Conservation (phyloP, 2,888 invertebrate species). For the Amorpha juglandis region DNA sequence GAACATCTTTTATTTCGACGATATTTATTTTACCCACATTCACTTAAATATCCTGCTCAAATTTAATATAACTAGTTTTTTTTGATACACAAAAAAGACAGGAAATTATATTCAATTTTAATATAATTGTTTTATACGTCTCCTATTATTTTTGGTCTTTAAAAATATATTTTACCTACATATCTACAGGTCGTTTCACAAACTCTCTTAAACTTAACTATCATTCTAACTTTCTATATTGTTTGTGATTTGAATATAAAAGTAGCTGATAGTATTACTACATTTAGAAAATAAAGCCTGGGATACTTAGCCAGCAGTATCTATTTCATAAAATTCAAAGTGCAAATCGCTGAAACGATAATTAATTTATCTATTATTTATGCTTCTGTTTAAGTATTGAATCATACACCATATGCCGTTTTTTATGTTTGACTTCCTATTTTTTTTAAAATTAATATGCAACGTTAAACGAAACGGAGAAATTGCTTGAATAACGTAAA, state of each 20-base stretch:
- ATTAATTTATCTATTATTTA: neutral
- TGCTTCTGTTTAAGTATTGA: neutral
- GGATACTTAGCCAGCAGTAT: neutral
- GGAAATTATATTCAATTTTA: neutral
- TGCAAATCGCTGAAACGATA: too few species aligned
- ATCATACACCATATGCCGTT: neutral
- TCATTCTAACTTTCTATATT: conserved; percentile 31
- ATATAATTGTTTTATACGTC: neutral
- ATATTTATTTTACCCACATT: conserved; percentile 18
- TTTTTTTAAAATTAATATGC: too few species aligned
- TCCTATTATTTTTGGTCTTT: neutral
- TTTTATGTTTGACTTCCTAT: neutral
- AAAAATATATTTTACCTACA: conserved; percentile 1
- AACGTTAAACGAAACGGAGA: too few species aligned
- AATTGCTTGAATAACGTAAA: too few species aligned
- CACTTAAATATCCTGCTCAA: conserved; percentile 10
- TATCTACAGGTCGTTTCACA: conserved; percentile 3
- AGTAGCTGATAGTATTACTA: neutral
- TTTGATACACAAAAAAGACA: neutral
- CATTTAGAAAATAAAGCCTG: neutral
- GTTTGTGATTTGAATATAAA: conserved; percentile 26
- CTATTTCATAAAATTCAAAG: neutral
- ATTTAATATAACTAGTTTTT: neutral
- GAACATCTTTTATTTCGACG: conserved; percentile 27
- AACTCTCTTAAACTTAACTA: conserved; percentile 11